These are phyloP conservation scores for Phortica okadai DNA, from an alignment of 2,888 invertebrate species.

Conservation along the genomic window DNA sequence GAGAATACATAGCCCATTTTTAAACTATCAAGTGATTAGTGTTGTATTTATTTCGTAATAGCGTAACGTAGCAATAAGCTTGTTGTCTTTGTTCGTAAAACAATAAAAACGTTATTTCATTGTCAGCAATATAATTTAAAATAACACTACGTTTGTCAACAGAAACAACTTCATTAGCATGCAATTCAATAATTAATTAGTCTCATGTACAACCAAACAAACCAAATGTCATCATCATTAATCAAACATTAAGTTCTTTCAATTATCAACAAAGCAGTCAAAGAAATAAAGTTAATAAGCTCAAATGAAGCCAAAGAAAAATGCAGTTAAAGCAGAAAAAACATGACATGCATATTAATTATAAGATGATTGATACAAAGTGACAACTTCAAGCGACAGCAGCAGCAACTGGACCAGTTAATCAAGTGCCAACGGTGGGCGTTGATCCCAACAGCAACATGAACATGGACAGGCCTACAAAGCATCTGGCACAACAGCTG, in stretches of 20 bases:
- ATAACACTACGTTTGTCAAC: too few relatives aligned
- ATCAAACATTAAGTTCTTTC: neutral
- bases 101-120: too few relatives aligned
- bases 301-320: neutral
- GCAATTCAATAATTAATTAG: too few relatives aligned
- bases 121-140: too few relatives aligned
- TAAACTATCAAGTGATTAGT: too few relatives aligned
- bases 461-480: neutral
- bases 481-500: neutral
- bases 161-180: too few relatives aligned
- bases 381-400: neutral
- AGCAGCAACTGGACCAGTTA: constrained; percentile 52
- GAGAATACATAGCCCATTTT: too few relatives aligned
- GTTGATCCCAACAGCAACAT: constrained; percentile 39
- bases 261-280: constrained; percentile 6
- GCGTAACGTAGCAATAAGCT: too few relatives aligned
- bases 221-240: neutral
- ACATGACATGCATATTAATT: constrained; percentile 18
- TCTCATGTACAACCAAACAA: too few relatives aligned
- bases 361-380: neutral
- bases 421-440: constrained; percentile 40
- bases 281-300: neutral
- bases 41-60: too few relatives aligned
- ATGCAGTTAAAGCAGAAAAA: neutral
- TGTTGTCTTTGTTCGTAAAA: too few relatives aligned